Evolutionary conservation across 2,797 vertebrate genomes (phyloP), one percentile per base, ranked within the genome.

Genomic region (Hypotaenidia philippensis): DNA sequence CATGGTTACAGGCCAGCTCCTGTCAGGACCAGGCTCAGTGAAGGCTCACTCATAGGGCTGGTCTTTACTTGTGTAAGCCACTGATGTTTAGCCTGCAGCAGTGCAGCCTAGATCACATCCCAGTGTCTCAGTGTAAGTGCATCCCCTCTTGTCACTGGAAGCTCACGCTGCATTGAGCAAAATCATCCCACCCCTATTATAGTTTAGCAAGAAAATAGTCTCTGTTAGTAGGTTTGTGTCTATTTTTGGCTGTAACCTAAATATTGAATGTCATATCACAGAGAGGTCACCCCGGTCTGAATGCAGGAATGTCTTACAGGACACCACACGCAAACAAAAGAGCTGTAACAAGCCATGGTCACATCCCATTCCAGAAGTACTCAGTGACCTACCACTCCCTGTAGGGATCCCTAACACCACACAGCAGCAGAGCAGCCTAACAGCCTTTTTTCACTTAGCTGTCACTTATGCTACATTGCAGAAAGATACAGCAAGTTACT

Each of bases 201-300:
- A 52, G 8, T 25, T 71, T 5, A 74, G 55, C 3, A 40, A 80
- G 76, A 91, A 75, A 75, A 81, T 49, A 81, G 3, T 40, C 53
- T 69, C 50, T 72, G 4, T 20, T 21, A 21, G 57, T 32, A 44
- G 34, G 25, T 47, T 41, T 6, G 41, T 25, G 2, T 65, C 82
- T 95, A 95, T 91, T 96, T 96, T 78, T 69, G 49, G 84, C 52
- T 14, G 11, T 53, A 96, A 95, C 79, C 93, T 91, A 91, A 94
- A 96, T 91, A 92, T 41, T 29, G 14, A 47, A 69, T 59, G 69
- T 61, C 77, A 68, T 68, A 72, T 84, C 89, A 89, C 19, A 34
- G 61, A 49, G 88, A 90, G 92, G 87, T 87, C 82, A 76, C 25
- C 6, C 1, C 0, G 10, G 53, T n/a, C 38, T 38, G 10, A 44